Evolutionary conservation across 35 echinoderm and acorn worm genomes (phyloP), one percentile per base, ranked within the genome.

Genomic region (Apostichopus californicus): DNA sequence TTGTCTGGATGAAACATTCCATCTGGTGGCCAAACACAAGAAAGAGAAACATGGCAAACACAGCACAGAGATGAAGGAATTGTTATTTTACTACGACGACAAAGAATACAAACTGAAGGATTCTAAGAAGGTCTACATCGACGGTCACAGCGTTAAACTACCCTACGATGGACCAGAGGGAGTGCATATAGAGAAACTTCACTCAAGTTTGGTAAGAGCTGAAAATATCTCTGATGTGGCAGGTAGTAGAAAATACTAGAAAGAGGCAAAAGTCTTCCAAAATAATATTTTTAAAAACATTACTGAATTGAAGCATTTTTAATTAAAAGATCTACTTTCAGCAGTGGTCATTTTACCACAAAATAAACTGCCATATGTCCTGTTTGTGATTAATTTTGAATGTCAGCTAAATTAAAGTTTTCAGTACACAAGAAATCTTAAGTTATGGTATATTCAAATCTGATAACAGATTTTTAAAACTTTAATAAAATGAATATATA

Each of bases 101-200:
- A 89, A 66, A 68, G 86, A 89, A 28, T 89, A 89, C 61, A 89
- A 89, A 89, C 57, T 89, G n/a, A 89, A 89, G 34, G 86, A 89
- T 54, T 68, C 61, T 26, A 89, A 89, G 86, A 89, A 73, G 18
- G 57, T 72, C 64, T 89, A 89, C 86, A 89, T 89, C 25, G 68
- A 89, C 25, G 86, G 86, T 65, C 86, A 89, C 86, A 89, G 18
- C 1, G 63, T 63, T 15, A 89, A 89, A 21, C 86, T 89, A 18
- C 86, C 86, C 8, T 89, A 89, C 22, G 64, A 72, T 2, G 86
- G 86, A 68, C 4, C 58, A 9, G 86, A 89, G 20, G 86, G 86
- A 23, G 86, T 89, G 17, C 9, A 23, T 18, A 66, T 89, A 66
- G 86, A 89, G 17, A 89, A 89, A 66, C 86, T 89, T 12, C 86